phyloP scores from a whole-genome alignment of 1,140 invertebrate species.

The Lepidostoma basale region DNA sequence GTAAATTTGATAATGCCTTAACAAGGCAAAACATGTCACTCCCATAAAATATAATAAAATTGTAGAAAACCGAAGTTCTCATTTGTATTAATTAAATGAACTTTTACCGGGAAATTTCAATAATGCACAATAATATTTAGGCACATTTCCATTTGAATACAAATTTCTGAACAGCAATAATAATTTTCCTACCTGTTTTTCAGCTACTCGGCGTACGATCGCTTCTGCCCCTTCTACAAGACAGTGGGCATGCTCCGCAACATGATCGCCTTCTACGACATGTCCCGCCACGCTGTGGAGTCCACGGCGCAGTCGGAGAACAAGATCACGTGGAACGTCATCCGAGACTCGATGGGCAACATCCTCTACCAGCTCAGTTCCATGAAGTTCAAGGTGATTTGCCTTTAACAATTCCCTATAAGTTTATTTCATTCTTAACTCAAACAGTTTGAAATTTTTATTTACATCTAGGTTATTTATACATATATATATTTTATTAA shows the following conservation, averaged over 20 bases:
- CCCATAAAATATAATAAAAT: too few relatives aligned
- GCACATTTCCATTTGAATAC: neutral
- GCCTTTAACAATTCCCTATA: neutral
- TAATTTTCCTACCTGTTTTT: constrained; percentile 37
- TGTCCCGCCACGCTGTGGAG: constrained; percentile 96
- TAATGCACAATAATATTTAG: too few relatives aligned
- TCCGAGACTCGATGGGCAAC: constrained; percentile 95
- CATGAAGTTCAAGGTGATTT: constrained; percentile 97
- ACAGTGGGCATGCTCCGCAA: constrained; percentile 98
- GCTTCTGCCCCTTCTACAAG: constrained; percentile 99
- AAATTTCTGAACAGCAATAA: neutral
- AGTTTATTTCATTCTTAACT: neutral
- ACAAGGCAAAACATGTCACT: too few relatives aligned
- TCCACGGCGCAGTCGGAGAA: constrained; percentile 98
- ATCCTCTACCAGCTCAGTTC: constrained; percentile 97
- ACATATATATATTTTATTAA: too few relatives aligned
- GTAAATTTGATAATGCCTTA: too few relatives aligned
- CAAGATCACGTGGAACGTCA: constrained; percentile 98
- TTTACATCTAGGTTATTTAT: neutral
- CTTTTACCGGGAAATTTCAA: too few relatives aligned
- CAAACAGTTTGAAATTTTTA: neutral
- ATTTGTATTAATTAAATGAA: too few relatives aligned
- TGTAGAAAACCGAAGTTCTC: too few relatives aligned
- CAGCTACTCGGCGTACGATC: constrained; percentile 94
- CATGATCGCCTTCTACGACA: constrained; percentile 98